Percentiles rank a stretch among this genome's conserved stretches.
Conservation (phyloP, 2,113 vertebrate genomes). For the Syrmaticus mikado region DNA sequence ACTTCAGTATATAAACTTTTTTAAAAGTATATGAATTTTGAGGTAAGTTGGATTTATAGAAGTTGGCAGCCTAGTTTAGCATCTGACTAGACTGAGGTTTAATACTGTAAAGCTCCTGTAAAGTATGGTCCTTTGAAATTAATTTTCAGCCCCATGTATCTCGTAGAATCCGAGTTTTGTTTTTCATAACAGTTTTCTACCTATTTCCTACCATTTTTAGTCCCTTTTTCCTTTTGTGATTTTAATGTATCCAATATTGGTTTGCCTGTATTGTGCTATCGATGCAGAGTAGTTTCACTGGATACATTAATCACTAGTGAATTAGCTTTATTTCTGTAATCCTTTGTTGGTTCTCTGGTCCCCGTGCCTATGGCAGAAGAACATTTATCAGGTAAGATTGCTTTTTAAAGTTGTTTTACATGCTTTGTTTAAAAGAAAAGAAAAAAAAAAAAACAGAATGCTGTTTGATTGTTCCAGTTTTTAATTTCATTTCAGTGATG, state of each 20-base stretch:
- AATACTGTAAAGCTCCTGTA: not conserved
- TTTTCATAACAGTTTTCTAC: slow-evolving; percentile 62
- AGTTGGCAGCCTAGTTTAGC: slow-evolving; percentile 42
- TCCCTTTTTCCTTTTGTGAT: slow-evolving; percentile 76
- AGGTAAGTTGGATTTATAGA: slow-evolving; percentile 82
- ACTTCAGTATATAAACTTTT: slow-evolving; percentile 78
- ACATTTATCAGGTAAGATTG: slow-evolving; percentile 82
- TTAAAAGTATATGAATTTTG: slow-evolving; percentile 80
- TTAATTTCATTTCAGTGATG: slow-evolving; percentile 79
- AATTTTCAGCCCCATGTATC: slow-evolving; percentile 9
- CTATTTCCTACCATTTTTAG: slow-evolving; percentile 73
- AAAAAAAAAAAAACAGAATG: slow-evolving; percentile 73
- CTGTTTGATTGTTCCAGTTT: slow-evolving; percentile 79
- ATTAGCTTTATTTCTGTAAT: slow-evolving; percentile 80
- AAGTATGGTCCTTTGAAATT: slow-evolving; percentile 22
- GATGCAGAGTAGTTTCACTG: slow-evolving; percentile 68
- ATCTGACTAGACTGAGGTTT: slow-evolving; percentile 44
- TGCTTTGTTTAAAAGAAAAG: slow-evolving; percentile 83
- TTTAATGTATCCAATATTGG: slow-evolving; percentile 79
- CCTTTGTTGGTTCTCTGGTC: slow-evolving; percentile 79
- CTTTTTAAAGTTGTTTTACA: slow-evolving; percentile 87
- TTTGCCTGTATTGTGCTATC: slow-evolving; percentile 74
- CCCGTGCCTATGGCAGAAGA: slow-evolving; percentile 75
- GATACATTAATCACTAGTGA: slow-evolving; percentile 81
- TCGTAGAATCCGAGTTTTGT: slow-evolving; percentile 48